Conservation (phyloP, 2,888 invertebrate species). For the Heteromurus nitidus region DNA sequence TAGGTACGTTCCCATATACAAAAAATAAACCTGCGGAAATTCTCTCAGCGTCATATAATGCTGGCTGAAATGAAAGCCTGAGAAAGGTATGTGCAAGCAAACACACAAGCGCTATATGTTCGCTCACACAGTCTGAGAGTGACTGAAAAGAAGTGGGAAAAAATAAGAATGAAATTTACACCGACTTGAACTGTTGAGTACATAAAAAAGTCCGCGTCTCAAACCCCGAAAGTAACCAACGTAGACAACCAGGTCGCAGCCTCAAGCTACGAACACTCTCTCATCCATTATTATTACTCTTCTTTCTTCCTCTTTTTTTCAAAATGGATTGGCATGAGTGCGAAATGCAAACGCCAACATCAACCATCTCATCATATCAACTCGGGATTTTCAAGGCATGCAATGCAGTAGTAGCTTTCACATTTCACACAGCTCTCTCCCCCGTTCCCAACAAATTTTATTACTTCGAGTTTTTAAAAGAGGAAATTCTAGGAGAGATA, state of each 20-base stretch:
- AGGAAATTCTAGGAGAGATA: not conserved
- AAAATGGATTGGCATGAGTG: conserved; percentile 38
- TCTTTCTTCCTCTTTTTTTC: conserved; percentile 30
- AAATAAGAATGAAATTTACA: conserved; percentile 45
- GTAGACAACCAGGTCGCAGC: conserved; percentile 23
- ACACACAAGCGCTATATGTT: no score
- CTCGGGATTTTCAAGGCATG: conserved; percentile 42
- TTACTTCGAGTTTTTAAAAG: conserved; percentile 8
- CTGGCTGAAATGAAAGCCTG: no score
- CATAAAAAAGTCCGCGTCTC: conserved; percentile 42
- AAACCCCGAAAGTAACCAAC: conserved; percentile 20
- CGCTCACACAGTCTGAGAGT: no score
- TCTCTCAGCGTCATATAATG: no score
- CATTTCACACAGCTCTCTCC: conserved; percentile 1
- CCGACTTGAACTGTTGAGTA: conserved; percentile 53
- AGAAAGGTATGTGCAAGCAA: no score
- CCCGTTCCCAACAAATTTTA: conserved; percentile 3
- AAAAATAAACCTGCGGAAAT: no score
- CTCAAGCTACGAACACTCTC: conserved; percentile 45
- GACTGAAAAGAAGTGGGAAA: conserved; percentile 11
- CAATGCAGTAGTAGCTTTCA: conserved; percentile 42
- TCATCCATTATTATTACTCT: conserved; percentile 50
- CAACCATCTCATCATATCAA: no score
- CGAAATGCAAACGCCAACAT: conserved; percentile 44
- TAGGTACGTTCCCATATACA: no score